phyloP scores from a whole-genome alignment of 2,113 vertebrate species.

The Corapipo altera region DNA sequence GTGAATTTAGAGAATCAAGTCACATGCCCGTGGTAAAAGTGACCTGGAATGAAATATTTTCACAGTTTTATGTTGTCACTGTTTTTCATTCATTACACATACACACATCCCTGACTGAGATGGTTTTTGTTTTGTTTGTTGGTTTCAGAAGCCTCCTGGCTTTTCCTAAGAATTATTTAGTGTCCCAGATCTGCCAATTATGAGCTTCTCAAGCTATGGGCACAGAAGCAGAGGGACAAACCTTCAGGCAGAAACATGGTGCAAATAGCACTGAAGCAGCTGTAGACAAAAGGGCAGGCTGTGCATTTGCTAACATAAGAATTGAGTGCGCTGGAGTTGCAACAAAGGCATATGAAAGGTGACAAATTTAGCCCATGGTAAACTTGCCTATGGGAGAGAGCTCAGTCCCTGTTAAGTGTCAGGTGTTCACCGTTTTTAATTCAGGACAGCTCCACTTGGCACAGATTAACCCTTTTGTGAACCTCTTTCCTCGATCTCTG shows the following conservation, averaged over 20 bases:
- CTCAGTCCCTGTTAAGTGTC: not conserved
- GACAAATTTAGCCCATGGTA: slow-evolving; percentile 38
- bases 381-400: slow-evolving; percentile 4
- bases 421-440: not conserved
- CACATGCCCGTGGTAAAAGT: not conserved
- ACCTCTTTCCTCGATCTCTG: accelerated
- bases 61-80: not conserved
- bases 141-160: slow-evolving; percentile 21
- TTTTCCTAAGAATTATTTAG: slow-evolving; percentile 21
- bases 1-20: not conserved
- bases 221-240: not conserved
- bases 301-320: not conserved
- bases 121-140: not conserved
- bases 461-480: slow-evolving; percentile 20
- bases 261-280: not conserved
- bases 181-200: slow-evolving; percentile 62
- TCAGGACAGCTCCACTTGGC: not conserved
- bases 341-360: slow-evolving; percentile 21
- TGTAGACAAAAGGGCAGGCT: slow-evolving; percentile 39
- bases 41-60: not conserved
- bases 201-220: not conserved
- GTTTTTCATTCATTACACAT: not conserved
- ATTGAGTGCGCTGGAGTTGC: not conserved
- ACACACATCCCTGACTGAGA: not conserved
- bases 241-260: slow-evolving; percentile 41